These are phyloP conservation scores for Bradysia coprophila DNA, from an alignment of 1,140 invertebrate species.

Conservation along the genomic window DNA sequence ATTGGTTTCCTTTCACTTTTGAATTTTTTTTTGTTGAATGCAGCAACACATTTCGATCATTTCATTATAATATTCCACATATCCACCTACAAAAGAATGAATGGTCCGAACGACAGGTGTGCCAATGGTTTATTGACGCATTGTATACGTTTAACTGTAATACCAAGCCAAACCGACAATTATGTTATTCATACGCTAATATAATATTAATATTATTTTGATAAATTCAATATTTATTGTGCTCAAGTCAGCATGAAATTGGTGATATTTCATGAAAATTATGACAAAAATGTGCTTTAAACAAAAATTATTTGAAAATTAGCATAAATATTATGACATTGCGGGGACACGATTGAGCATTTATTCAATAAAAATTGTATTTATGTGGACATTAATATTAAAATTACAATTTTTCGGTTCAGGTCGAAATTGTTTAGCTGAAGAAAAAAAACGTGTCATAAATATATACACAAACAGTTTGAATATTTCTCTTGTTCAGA, in stretches of 20 bases:
- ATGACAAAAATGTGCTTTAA: neutral
- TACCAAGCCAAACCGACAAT: neutral
- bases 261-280: neutral
- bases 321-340: neutral
- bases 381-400: too few relatives aligned
- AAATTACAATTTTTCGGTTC: too few relatives aligned
- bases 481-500: too few relatives aligned
- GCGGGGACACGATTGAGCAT: too few relatives aligned
- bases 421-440: too few relatives aligned
- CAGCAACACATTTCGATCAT: neutral
- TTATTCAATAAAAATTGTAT: too few relatives aligned
- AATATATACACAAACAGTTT: too few relatives aligned
- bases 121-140: neutral
- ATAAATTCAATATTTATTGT: neutral
- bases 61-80: neutral
- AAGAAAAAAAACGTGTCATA: too few relatives aligned
- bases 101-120: neutral
- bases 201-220: too few relatives aligned
- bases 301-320: neutral
- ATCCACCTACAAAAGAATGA: neutral
- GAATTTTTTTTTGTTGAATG: too few relatives aligned
- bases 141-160: neutral
- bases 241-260: neutral
- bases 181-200: neutral
- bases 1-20: too few relatives aligned